Evolutionary conservation across 1,140 invertebrate genomes (phyloP).

Genomic region (Pseudomyrmex cubaensis): DNA sequence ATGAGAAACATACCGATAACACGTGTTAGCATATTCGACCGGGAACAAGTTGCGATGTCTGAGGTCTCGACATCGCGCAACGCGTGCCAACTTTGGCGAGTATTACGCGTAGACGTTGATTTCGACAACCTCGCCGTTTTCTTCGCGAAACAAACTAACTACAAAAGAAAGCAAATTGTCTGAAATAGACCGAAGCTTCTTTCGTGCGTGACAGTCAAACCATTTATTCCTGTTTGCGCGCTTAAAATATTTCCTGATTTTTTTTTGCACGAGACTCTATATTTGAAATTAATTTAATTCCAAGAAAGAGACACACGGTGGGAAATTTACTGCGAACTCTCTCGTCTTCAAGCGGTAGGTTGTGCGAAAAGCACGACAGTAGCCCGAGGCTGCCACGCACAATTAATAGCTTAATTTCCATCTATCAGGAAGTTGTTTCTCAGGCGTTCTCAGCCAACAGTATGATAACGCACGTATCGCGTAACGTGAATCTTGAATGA

Average conservation of each 20-base stretch:
- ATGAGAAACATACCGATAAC: constrained; percentile 69
- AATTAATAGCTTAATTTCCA: constrained; percentile 83
- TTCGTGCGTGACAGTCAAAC: too few species aligned
- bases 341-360: constrained; percentile 12
- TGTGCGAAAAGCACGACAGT: constrained; percentile 50
- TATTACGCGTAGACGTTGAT: constrained; percentile 18
- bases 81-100: constrained; percentile 1
- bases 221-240: not conserved
- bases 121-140: not conserved
- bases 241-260: not conserved
- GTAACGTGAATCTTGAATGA: not conserved
- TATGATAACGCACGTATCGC: not conserved
- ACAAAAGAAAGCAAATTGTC: not conserved
- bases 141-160: not conserved
- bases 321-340: not conserved
- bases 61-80: constrained; percentile 29
- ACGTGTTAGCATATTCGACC: constrained; percentile 54
- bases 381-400: constrained; percentile 70
- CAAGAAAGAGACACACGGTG: not conserved
- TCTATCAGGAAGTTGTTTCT: constrained; percentile 81
- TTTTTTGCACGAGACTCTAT: not conserved
- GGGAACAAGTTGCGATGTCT: constrained; percentile 36
- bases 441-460: constrained; percentile 64
- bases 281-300: constrained; percentile 11
- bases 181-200: too few species aligned